These are phyloP conservation scores for Molossus alvarezi DNA, from an alignment of 2,797 vertebrate genomes.

Conservation along the genomic window DNA sequence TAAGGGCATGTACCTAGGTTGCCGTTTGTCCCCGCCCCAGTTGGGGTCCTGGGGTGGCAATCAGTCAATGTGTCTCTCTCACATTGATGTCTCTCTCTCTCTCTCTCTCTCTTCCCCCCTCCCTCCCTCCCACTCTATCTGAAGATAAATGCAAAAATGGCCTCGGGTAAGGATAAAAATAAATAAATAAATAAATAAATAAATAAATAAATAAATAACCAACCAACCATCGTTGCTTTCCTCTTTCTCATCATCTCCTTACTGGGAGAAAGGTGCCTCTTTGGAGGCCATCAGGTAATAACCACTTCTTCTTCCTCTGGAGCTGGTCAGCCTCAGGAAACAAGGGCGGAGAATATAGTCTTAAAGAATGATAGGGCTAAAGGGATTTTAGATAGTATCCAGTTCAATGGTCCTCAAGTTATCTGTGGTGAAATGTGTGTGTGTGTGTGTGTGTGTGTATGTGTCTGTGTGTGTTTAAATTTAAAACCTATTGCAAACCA, in stretches of 20 bases:
- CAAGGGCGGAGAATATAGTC: not conserved
- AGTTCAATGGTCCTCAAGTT: not conserved
- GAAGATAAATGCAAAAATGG: too few species aligned
- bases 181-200: too few species aligned
- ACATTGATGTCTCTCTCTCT: too few species aligned
- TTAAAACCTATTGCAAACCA: not conserved
- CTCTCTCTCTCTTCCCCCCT: too few species aligned
- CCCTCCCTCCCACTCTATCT: too few species aligned
- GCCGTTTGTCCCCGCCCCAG: too few species aligned
- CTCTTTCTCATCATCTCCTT: not conserved
- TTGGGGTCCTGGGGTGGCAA: too few species aligned
- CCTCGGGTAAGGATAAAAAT: too few species aligned
- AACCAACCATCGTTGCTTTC: not conserved
- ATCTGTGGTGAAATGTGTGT: not conserved
- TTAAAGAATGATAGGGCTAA: not conserved
- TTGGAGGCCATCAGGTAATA: not conserved
- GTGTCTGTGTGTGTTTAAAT: conserved; percentile 1
- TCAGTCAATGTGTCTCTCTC: too few species aligned
- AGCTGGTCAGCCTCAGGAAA: not conserved
- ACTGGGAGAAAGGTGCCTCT: not conserved
- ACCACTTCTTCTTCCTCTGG: not conserved
- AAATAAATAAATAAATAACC: too few species aligned
- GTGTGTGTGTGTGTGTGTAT: not conserved
- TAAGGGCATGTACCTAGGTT: too few species aligned
- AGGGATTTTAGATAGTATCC: not conserved